Evolutionary conservation across 1,140 invertebrate genomes (phyloP).

Genomic region (Sycophila sp.): DNA sequence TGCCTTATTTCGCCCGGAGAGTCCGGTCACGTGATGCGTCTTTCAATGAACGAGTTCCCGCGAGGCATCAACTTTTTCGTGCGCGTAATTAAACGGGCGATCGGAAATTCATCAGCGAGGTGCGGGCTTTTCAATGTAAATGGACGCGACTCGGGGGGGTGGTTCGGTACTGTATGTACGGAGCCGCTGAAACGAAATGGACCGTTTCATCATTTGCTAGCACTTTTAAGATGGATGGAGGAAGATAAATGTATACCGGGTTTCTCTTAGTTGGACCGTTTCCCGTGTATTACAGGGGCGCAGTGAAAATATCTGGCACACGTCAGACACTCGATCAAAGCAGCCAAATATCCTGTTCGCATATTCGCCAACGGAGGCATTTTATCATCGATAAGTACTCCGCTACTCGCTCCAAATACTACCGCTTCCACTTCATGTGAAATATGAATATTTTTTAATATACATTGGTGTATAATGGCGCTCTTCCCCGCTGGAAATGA

Average conservation of each 20-base stretch:
- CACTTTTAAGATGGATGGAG: constrained; percentile 5
- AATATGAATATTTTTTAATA: not conserved
- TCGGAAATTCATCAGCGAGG: not conserved
- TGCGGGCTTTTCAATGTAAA: not conserved
- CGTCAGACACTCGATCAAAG: constrained; percentile 20
- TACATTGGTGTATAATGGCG: not conserved
- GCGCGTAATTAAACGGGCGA: not conserved
- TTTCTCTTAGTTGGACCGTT: constrained; percentile 4
- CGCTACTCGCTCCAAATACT: not conserved
- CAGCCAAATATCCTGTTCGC: constrained; percentile 18
- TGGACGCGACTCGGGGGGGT: too few relatives aligned
- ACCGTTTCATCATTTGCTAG: constrained; percentile 4
- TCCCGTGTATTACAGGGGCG: not conserved
- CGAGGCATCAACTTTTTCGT: too few relatives aligned
- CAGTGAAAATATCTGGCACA: constrained; percentile 22
- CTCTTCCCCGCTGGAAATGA: not conserved
- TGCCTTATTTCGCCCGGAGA: too few relatives aligned
- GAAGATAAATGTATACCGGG: constrained; percentile 4
- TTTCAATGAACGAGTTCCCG: too few relatives aligned
- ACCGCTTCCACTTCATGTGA: not conserved
- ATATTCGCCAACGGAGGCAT: not conserved
- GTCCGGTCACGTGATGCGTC: too few relatives aligned
- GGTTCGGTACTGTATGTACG: not conserved
- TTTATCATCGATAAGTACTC: constrained; percentile 23
- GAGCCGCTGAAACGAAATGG: not conserved